Percentiles rank a stretch among this genome's conserved stretches.
These are phyloP conservation scores for Turnix velox DNA, from an alignment of 2,113 vertebrate genomes.

Conservation along the genomic window DNA sequence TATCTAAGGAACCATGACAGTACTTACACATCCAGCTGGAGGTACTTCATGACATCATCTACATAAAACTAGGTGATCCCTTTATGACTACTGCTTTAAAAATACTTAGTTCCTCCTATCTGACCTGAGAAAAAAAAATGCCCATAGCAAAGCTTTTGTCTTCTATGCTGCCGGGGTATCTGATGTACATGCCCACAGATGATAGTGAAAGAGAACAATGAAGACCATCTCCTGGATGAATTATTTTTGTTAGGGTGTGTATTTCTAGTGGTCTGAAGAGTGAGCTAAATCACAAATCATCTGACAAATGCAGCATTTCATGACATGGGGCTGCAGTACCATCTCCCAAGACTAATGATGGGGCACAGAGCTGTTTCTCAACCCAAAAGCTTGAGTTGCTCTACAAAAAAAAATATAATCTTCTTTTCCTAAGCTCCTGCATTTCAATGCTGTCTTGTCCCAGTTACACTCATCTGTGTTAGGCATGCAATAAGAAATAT, in stretches of 20 bases:
- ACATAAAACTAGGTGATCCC: neutral
- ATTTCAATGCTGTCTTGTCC: slow-evolving; percentile 16
- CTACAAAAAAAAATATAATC: neutral
- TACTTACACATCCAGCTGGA: neutral
- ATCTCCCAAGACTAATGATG: neutral
- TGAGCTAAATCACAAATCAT: neutral
- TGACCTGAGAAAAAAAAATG: neutral
- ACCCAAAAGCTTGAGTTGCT: neutral
- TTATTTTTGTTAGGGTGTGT: neutral
- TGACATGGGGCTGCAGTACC: neutral
- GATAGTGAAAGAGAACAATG: neutral
- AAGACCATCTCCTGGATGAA: neutral
- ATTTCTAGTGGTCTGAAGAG: neutral
- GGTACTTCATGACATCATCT: neutral
- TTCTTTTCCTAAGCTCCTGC: neutral
- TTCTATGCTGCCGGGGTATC: neutral
- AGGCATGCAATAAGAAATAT: slow-evolving; percentile 9
- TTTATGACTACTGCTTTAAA: neutral
- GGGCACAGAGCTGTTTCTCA: neutral
- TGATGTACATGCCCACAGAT: neutral
- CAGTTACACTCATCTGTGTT: slow-evolving; percentile 10
- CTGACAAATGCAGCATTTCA: neutral
- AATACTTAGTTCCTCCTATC: neutral
- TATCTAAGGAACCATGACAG: neutral
- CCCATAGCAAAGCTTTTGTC: neutral